Base-by-base conservation (phyloP, 2,888 invertebrate genomes). In the Rhorus exstirpatorius region DNA sequence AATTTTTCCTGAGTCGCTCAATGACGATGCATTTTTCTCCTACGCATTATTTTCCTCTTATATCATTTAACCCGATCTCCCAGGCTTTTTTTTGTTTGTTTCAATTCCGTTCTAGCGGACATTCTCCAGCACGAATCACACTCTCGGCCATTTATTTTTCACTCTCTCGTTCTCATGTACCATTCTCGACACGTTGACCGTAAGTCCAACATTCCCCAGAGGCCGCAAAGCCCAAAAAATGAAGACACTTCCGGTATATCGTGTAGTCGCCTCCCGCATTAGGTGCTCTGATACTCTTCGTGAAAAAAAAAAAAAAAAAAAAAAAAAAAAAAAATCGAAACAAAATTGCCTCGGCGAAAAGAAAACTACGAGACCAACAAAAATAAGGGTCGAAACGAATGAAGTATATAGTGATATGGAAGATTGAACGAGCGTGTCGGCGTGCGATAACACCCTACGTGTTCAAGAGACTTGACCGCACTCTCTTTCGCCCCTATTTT, bases 391-490 rank as follows among this genome's bases (percentile, higher is more conserved):
- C 60, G 79, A 51, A 46, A 60, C 46, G 53, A 51, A 38, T 55
- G 51, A 24, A 84, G 79, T n/a, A n/a, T n/a, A n/a, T n/a, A n/a
- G n/a, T n/a, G n/a, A n/a, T 49, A 72, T 55, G 60, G 44, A 63
- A 12, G 35, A 55, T 7, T 24, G 68, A 61, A 77, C 84, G 72
- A 83, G 86, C 85, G 86, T 87, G 87, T 77, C 77, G 65, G 74
- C 55, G 84, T 53, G 83, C 86, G 87, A 87, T 87, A 87, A 87
- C 81, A 81, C 70, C 67, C 75, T 65, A 31, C 38, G 67, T 65
- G 58, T 78, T 63, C 51, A 17, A 51, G 10, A 65, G 17, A 55
- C 74, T 75, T 41, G 74, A 60, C 63, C 63, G 38, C 14, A 75
- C 24, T 35, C n/a, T 26, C 63, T 76, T 31, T 26, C 41, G 14